Evolutionary conservation across 1,140 invertebrate species (phyloP).

Genomic region (Diabrotica undecimpunctata): DNA sequence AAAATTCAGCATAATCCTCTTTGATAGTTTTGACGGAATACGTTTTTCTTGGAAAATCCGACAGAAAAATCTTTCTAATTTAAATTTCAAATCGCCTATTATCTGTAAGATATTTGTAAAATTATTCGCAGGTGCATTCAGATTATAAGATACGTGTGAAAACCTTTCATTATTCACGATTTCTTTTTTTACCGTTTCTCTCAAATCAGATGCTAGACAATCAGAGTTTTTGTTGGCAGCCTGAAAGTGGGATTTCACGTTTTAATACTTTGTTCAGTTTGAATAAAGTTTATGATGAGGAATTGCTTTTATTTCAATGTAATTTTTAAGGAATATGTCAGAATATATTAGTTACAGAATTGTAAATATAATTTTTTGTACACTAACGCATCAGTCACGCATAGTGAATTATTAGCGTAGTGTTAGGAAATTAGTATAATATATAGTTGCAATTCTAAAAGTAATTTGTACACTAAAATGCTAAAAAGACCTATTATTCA

Average conservation of each 20-base stretch:
- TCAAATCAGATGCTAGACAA: neutral
- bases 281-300: too few species aligned
- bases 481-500: too few species aligned
- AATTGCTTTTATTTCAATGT: too few species aligned
- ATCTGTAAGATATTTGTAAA: constrained; percentile 30
- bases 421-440: too few species aligned
- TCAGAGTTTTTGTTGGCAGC: constrained; percentile 6
- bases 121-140: constrained; percentile 31
- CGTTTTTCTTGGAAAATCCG: constrained; percentile 26
- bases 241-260: neutral
- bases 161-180: constrained; percentile 1
- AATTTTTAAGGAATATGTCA: too few species aligned
- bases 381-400: too few species aligned
- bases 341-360: too few species aligned
- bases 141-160: constrained; percentile 17
- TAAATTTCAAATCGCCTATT: constrained; percentile 46
- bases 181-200: neutral
- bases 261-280: too few species aligned
- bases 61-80: constrained; percentile 41
- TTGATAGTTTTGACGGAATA: constrained; percentile 40
- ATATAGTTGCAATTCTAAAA: too few species aligned
- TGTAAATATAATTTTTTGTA: too few species aligned
- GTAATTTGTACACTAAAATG: too few species aligned
- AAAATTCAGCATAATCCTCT: constrained; percentile 41
- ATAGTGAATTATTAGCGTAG: too few species aligned